Evolutionary conservation across 2,113 vertebrate species (phyloP).

Genomic region (Talpa occidentalis): DNA sequence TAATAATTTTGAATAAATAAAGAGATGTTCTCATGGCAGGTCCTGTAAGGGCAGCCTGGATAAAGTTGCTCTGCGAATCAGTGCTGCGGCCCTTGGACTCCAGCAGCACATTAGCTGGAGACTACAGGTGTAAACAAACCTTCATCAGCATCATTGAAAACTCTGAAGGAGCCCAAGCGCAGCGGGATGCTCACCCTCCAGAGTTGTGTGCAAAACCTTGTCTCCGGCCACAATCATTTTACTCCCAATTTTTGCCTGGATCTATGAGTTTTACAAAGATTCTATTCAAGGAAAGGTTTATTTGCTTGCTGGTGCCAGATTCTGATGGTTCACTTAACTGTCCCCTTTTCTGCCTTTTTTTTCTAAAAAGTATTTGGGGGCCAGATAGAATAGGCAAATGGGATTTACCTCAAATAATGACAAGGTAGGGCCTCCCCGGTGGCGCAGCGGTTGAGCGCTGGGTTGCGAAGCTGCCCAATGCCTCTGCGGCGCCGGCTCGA

Average conservation of each 20-base stretch:
- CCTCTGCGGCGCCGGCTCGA: too few species aligned
- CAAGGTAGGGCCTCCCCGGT: too few species aligned
- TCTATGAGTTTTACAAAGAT: neutral
- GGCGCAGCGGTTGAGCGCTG: too few species aligned
- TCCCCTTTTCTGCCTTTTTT: neutral
- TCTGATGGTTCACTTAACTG: constrained; percentile 18
- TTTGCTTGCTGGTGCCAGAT: neutral
- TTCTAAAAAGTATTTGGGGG: neutral
- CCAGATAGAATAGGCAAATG: neutral
- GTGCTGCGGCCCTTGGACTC: constrained; percentile 32
- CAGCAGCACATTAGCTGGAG: neutral
- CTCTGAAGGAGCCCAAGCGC: neutral
- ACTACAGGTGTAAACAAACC: constrained; percentile 65
- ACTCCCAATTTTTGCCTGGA: neutral
- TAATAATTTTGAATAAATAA: constrained; percentile 60
- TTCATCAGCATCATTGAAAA: constrained; percentile 35
- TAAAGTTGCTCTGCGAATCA: constrained; percentile 47
- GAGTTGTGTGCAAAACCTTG: neutral
- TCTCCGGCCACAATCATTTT: neutral
- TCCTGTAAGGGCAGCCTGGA: constrained; percentile 53
- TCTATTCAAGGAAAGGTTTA: neutral
- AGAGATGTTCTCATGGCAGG: constrained; percentile 38
- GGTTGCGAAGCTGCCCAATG: too few species aligned
- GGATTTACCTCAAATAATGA: constrained; percentile 13
- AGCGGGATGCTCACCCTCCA: neutral